Conservation (phyloP, 2,113 vertebrate genomes). For the Cricetomys ansorgei region DNA sequence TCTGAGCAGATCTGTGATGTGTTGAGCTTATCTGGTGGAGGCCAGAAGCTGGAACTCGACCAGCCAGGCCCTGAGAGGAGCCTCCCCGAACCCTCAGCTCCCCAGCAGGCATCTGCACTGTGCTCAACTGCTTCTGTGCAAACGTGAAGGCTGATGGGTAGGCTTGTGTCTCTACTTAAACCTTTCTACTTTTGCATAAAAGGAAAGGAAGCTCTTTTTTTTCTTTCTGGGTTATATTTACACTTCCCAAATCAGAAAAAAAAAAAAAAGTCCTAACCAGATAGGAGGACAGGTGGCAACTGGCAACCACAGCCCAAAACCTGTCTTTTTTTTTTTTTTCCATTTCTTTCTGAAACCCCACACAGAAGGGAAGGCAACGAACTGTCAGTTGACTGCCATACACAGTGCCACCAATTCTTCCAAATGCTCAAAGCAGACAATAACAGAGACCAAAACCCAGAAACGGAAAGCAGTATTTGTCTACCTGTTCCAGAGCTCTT, state of each 20-base stretch:
- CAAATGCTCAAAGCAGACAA: constrained; percentile 31
- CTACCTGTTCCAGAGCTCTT: neutral
- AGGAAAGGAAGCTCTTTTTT: constrained; percentile 72
- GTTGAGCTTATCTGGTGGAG: neutral
- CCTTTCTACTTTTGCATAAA: constrained; percentile 66
- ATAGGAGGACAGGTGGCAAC: constrained; percentile 76
- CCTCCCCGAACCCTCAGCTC: constrained; percentile 55
- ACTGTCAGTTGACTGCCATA: constrained; percentile 55
- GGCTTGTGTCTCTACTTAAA: neutral
- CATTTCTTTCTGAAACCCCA: constrained; percentile 67
- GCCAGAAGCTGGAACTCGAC: constrained; percentile 51
- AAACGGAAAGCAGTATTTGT: neutral
- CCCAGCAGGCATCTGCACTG: neutral
- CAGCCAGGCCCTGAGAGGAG: constrained; percentile 50
- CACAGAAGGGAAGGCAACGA: constrained; percentile 69
- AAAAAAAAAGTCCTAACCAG: constrained; percentile 71
- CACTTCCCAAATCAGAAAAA: constrained; percentile 73
- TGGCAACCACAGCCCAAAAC: constrained; percentile 63
- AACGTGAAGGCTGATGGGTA: neutral
- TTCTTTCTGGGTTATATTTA: constrained; percentile 73
- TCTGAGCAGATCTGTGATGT: constrained; percentile 32
- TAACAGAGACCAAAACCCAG: constrained; percentile 14
- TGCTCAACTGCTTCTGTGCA: neutral
- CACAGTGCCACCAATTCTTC: neutral
- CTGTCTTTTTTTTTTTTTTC: constrained; percentile 46